Evolutionary conservation across 2,888 invertebrate genomes (phyloP).

Genomic region (Bellardia bayeri): DNA sequence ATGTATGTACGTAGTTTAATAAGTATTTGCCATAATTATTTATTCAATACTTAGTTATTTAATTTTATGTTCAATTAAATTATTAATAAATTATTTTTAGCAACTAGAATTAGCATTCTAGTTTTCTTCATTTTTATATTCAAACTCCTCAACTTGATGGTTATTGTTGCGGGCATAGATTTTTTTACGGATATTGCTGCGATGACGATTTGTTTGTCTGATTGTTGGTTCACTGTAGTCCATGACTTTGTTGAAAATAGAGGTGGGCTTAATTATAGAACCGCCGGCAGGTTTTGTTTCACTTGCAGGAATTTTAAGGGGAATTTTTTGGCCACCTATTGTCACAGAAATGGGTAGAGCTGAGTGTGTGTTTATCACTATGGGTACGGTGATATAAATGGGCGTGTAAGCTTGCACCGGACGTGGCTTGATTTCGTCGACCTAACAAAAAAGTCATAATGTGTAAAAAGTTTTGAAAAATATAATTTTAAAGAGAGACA

Average conservation of each 20-base stretch:
- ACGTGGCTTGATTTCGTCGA: not conserved
- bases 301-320: no score
- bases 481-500: not conserved
- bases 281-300: slow-evolving; percentile 24
- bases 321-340: slow-evolving; percentile 76
- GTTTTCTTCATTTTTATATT: slow-evolving; percentile 24
- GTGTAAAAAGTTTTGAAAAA: not conserved
- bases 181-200: slow-evolving; percentile 75
- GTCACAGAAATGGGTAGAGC: slow-evolving; percentile 76
- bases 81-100: slow-evolving; percentile 34
- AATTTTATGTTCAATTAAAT: slow-evolving; percentile 48
- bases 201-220: slow-evolving; percentile 77
- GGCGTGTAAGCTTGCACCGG: slow-evolving; percentile 54
- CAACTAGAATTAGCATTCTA: not conserved
- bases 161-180: slow-evolving; percentile 69
- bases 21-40: slow-evolving; percentile 38
- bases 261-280: slow-evolving; percentile 72
- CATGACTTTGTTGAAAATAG: slow-evolving; percentile 77
- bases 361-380: slow-evolving; percentile 77
- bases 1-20: not conserved
- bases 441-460: not conserved
- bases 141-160: slow-evolving; percentile 25
- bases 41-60: slow-evolving; percentile 40
- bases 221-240: slow-evolving; percentile 67
- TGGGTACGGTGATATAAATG: slow-evolving; percentile 79